Base-by-base conservation (phyloP, 1,140 invertebrate species). In the Heliothis subflexa region DNA sequence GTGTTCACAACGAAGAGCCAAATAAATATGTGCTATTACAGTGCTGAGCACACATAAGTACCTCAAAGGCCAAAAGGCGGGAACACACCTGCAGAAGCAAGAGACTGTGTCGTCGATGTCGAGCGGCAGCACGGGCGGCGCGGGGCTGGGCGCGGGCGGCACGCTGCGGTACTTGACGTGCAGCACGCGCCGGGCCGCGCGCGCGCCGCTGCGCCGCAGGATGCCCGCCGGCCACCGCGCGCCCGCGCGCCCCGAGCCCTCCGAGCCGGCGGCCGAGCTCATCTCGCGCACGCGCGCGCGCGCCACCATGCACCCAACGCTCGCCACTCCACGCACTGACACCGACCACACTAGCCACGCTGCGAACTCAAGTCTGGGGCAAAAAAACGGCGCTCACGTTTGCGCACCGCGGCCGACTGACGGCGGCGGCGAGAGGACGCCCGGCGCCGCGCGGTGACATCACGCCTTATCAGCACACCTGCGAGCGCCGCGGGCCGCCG, bases 51-150 rank as follows among this genome's bases (percentile, higher is more conserved):
- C 61, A 62, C n/a, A 40, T 62, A n/a, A 18, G 33, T 64, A 64
- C 61, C 61, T 64, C 40, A 64, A 16, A 45, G 61, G 61, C 64
- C 45, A 72, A 55, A 72, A 55, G 28, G 40, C 52, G 11, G 28
- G 47, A 45, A 78, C 78, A 81, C 91, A 97, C 96, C 97, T 96
- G 95, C 97, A 97, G 92, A 97, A 97, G 91, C 96, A 97, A 79
- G 96, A 96, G 89, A 97, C 96, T 21, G 96, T 97, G 89, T 97
- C 96, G 91, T 97, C 97, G 78, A 96, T 94, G 85, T 97, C 96
- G 80, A 96, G 91, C 7, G 96, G 95, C 80, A 95, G 89, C 52
- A 94, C 93, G 78, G 95, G 84, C 75, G 91, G 88, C 75, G 86
- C 82, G 64, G 85, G 52, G 76, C 81, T 33, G 61, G 86, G 72